phyloP scores from a whole-genome alignment of 2,888 invertebrate species.

The Smittia aterrima region DNA sequence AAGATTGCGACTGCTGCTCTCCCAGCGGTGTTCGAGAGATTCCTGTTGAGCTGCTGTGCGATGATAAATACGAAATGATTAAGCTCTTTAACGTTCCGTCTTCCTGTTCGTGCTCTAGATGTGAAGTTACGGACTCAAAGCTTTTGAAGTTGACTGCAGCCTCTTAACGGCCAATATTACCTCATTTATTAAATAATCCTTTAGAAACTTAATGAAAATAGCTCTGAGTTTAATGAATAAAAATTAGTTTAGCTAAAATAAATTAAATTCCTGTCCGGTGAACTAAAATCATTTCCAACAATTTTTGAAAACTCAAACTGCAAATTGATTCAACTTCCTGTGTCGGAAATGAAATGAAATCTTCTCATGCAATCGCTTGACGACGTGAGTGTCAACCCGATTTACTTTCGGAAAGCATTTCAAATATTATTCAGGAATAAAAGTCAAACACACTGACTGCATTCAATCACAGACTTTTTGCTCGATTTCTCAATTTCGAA shows the following conservation, averaged over 20 bases:
- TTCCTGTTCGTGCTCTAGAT: conserved; percentile 50
- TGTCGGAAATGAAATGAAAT: too few relatives aligned
- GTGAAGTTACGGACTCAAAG: conserved; percentile 43
- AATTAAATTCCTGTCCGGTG: too few relatives aligned
- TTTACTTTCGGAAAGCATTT: too few relatives aligned
- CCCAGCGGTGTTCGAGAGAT: conserved; percentile 47
- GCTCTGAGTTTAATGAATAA: too few relatives aligned
- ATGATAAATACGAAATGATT: conserved; percentile 49
- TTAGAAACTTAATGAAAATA: too few relatives aligned
- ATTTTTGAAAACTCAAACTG: too few relatives aligned
- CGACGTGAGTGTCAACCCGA: too few relatives aligned
- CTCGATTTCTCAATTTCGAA: neutral
- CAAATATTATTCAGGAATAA: too few relatives aligned
- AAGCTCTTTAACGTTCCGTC: conserved; percentile 52
- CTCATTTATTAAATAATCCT: neutral
- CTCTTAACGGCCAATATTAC: conserved; percentile 11
- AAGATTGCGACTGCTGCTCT: conserved; percentile 61
- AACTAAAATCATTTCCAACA: too few relatives aligned
- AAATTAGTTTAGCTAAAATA: too few relatives aligned
- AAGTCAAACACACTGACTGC: neutral
- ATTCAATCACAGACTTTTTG: neutral
- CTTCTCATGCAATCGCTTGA: too few relatives aligned
- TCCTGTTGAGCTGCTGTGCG: conserved; percentile 50
- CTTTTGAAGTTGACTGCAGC: conserved; percentile 7
- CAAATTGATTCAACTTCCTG: too few relatives aligned